Conservation (phyloP, 2,888 invertebrate species). For the Unio pictorum region DNA sequence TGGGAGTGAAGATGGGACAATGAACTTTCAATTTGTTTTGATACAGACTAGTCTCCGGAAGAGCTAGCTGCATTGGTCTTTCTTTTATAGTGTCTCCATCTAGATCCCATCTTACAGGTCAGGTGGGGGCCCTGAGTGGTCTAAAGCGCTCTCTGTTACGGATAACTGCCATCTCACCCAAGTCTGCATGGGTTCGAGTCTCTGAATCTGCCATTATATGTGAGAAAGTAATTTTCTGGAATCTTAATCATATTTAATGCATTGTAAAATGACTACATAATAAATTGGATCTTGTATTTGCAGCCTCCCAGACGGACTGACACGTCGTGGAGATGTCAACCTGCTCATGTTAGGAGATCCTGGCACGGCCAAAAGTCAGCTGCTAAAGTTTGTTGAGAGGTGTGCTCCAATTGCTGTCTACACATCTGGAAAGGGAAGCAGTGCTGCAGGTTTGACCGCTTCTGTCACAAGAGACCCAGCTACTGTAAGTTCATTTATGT, state of each 20-base stretch:
- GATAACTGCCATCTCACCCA: no score
- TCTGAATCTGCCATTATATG: neutral
- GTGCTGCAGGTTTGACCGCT: slow-evolving; percentile 98
- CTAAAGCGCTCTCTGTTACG: no score
- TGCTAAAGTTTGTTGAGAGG: slow-evolving; percentile 96
- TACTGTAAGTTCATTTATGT: slow-evolving; percentile 78
- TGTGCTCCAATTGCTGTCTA: slow-evolving; percentile 94
- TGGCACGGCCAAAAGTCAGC: slow-evolving; percentile 99
- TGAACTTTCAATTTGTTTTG: no score
- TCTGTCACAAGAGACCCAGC: slow-evolving; percentile 95
- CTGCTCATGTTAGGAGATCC: slow-evolving; percentile 96
- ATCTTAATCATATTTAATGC: no score
- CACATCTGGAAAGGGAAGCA: slow-evolving; percentile 99
- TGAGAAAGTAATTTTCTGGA: neutral
- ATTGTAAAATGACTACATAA: neutral
- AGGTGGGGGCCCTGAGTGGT: no score
- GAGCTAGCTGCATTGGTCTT: no score
- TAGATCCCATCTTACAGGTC: no score
- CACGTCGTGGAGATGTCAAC: slow-evolving; percentile 97
- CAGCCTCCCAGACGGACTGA: slow-evolving; percentile 92
- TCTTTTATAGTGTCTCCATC: no score
- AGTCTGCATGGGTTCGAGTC: no score
- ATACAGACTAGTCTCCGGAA: no score
- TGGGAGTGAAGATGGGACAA: no score
- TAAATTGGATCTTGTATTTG: neutral